Conservation (phyloP, 2,113 vertebrate genomes). For the Apaloderma vittatum region DNA sequence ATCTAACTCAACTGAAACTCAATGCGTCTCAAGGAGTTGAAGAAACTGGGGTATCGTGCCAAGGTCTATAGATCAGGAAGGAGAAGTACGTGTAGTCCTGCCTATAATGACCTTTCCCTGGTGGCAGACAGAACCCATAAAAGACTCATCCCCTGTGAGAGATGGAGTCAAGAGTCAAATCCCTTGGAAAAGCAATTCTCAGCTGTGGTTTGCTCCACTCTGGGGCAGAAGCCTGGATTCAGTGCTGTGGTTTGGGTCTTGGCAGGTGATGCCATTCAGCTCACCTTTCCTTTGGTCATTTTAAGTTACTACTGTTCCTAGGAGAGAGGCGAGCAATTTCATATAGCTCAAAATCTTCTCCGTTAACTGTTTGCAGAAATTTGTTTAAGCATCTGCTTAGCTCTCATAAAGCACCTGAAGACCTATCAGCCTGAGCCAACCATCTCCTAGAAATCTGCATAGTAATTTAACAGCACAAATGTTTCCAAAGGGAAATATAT, state of each 20-base stretch:
- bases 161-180: neutral
- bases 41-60: neutral
- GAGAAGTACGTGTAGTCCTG: neutral
- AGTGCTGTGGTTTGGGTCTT: neutral
- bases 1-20: neutral
- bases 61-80: neutral
- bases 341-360: neutral
- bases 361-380: slow-evolving; percentile 6
- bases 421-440: slow-evolving; percentile 20
- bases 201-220: neutral
- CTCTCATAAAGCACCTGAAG: slow-evolving; percentile 47
- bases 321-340: neutral
- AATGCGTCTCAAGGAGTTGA: neutral
- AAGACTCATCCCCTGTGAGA: neutral
- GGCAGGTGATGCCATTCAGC: neutral
- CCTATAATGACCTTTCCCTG: rapidly evolving
- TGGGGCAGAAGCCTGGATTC: neutral
- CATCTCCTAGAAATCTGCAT: slow-evolving; percentile 51
- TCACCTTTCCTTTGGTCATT: neutral
- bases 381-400: slow-evolving; percentile 62
- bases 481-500: slow-evolving; percentile 71
- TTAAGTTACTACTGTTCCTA: neutral
- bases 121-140: neutral
- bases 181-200: neutral
- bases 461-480: slow-evolving; percentile 67